Percentiles rank a stretch among this genome's conserved stretches.
Evolutionary conservation across 2,888 invertebrate genomes (phyloP).

Genomic region (Lochmaea capreae): DNA sequence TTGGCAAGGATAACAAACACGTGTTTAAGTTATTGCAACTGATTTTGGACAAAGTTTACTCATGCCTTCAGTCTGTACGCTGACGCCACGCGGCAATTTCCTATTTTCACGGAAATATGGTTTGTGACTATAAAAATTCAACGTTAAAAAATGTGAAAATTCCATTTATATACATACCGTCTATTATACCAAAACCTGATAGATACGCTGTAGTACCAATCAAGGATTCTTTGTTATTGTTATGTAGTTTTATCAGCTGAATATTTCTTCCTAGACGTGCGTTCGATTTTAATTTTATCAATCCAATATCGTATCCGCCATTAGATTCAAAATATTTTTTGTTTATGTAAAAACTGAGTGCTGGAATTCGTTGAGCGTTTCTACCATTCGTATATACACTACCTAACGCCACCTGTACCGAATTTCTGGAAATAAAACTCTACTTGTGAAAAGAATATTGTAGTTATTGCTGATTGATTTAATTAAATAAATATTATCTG

Average conservation of each 20-base stretch:
- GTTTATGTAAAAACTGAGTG: constrained; percentile 56
- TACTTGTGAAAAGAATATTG: neutral
- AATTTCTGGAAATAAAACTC: constrained; percentile 50
- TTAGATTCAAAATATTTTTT: constrained; percentile 57
- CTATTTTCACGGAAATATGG: too few relatives aligned
- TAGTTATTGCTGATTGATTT: too few relatives aligned
- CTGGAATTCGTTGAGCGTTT: constrained; percentile 57
- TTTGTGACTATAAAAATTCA: neutral
- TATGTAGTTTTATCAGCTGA: constrained; percentile 58
- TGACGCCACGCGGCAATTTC: too few relatives aligned
- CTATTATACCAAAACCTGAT: constrained; percentile 62
- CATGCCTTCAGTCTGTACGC: too few relatives aligned
- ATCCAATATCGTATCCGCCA: constrained; percentile 58
- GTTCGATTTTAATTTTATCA: constrained; percentile 56
- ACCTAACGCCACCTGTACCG: constrained; percentile 58
- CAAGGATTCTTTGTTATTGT: constrained; percentile 57
- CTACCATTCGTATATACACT: constrained; percentile 58
- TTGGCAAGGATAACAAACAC: too few relatives aligned
- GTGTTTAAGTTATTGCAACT: too few relatives aligned
- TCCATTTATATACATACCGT: constrained; percentile 53
- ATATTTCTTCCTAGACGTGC: constrained; percentile 57
- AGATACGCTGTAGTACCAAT: constrained; percentile 60
- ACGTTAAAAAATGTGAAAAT: neutral
- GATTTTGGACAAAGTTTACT: too few relatives aligned
- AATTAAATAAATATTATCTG: too few relatives aligned